Evolutionary conservation across 2,888 invertebrate genomes (phyloP), one percentile per base, ranked within the genome.

Genomic region (Rhingia campestris): DNA sequence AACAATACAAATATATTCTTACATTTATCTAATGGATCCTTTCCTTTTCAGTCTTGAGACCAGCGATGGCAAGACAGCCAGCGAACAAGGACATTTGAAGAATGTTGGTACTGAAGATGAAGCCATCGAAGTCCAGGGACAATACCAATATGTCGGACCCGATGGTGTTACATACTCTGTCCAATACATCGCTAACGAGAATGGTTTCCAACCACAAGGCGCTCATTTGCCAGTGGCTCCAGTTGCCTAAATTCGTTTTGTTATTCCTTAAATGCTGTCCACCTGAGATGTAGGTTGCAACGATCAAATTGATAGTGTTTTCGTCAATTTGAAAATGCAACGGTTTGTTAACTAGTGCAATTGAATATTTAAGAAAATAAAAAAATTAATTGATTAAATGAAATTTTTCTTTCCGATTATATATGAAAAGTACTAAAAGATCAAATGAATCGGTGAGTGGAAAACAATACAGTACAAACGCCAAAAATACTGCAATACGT

Each of bases 111-210:
- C 81, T 4, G 93, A 93, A 49, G 89, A 93, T 61, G 92, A 93
- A 85, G 90, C 91, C 12, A 88, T 93, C n/a, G 87, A 90, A 3
- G 91, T 93, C 14, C 88, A 86, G 49, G 93, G 93, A 43, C 90
- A 91, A 3, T 93, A 91, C 89, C 88, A 90, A 4, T 93, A 92
- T 92, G 90, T 93, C 0, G 93, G 91, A 32, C 92, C 92, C 51
- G 93, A 93, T 86, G 93, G 93, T 6, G 91, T 92, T n/a, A 90
- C 90, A 0, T 94, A 94, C 89, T 92, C 92, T 3, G 93, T 95
- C 77, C 93, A 33, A 61, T 90, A 88, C 64, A n/a, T 88, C 53
- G 89, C 89, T 49, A 88, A 89, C 87, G 89, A 89, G 76, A 88
- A 89, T 54, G 89, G 89, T 87, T 89, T 88, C 88, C 92, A 92